phyloP scores from a whole-genome alignment of 2,113 vertebrate genomes.

The Periophthalmus modestus region DNA sequence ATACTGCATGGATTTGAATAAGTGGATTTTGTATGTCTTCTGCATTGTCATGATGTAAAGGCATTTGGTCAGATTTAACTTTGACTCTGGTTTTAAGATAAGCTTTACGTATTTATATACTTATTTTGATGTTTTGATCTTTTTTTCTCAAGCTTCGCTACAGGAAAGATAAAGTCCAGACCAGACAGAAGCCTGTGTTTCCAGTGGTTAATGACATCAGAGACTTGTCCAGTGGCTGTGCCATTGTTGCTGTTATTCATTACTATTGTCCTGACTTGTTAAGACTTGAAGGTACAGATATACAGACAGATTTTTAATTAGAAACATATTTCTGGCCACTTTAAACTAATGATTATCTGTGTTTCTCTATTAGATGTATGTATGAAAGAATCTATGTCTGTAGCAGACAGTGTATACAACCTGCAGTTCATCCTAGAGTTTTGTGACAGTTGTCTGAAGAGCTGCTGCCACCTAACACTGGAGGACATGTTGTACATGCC shows the following conservation, averaged over 20 bases:
- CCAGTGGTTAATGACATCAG: conserved; percentile 82
- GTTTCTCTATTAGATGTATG: conserved; percentile 49
- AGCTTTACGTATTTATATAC: not conserved
- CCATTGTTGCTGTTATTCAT: conserved; percentile 86
- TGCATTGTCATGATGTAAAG: not conserved
- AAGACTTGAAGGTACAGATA: conserved; percentile 82
- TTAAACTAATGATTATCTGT: not conserved
- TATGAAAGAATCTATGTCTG: conserved; percentile 89
- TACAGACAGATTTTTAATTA: conserved; percentile 44
- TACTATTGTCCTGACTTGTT: conserved; percentile 87
- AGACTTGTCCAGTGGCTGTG: conserved; percentile 87
- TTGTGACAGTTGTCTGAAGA: conserved; percentile 83
- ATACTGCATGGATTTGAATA: not conserved
- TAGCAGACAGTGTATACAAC: conserved; percentile 87
- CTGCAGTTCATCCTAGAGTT: conserved; percentile 88
- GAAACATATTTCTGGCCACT: not conserved
- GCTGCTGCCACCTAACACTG: conserved; percentile 83
- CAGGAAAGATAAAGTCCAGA: conserved; percentile 86
- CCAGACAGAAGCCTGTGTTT: conserved; percentile 83
- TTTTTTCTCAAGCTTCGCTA: conserved; percentile 82
- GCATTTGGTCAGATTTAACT: not conserved
- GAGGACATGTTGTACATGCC: conserved; percentile 88
- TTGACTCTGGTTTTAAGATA: conserved; percentile 6
- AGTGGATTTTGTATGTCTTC: not conserved
- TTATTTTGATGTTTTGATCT: conserved; percentile 24